Evolutionary conservation across 2,797 vertebrate species (phyloP), one percentile per base, ranked within the genome.

Genomic region (Antennarius maculatus): DNA sequence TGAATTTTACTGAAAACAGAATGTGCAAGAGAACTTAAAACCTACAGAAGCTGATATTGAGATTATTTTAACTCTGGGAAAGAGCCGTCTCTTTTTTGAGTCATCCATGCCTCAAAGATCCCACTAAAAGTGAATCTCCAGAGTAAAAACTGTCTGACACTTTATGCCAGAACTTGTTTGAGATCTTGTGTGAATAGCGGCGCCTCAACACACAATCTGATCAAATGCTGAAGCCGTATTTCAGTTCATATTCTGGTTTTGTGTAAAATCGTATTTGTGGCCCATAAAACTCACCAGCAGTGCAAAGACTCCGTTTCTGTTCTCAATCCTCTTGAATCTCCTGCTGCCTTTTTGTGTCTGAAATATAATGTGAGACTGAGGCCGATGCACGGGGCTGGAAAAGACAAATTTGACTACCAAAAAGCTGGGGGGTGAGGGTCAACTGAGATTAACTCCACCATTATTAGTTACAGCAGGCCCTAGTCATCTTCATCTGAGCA

Each of bases 261-360:
- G 28, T 63, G 54, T 76, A 42, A 66, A 71, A 71, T 49, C 41
- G 37, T 45, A 53, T 66, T 41, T 53, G 59, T 65, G 58, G 80
- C 75, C 72, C 68, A 76, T 69, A 62, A 42, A 71, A 94, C 93
- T 95, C 92, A 95, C 94, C 94, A 95, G 92, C 81, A 95, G 81
- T 31, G 93, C 92, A 95, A 95, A 95, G 89, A 95, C 93, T 93
- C 94, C 93, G 41, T 95, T 95, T 93, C 93, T 94, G 93, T 94
- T 94, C 82, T 95, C 94, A 93, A 95, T 94, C 93, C 94, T 94
- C 93, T 94, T 95, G 93, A 95, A 95, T 84, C 94, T 91, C 90
- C 92, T 93, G 92, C 94, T 95, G 61, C 94, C 94, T 92, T 95
- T 95, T 90, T 95, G 94, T 89, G 94, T 95, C 94, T 95, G 94